phyloP scores from a whole-genome alignment of 2,888 invertebrate genomes.

The Helicoverpa assulta region DNA sequence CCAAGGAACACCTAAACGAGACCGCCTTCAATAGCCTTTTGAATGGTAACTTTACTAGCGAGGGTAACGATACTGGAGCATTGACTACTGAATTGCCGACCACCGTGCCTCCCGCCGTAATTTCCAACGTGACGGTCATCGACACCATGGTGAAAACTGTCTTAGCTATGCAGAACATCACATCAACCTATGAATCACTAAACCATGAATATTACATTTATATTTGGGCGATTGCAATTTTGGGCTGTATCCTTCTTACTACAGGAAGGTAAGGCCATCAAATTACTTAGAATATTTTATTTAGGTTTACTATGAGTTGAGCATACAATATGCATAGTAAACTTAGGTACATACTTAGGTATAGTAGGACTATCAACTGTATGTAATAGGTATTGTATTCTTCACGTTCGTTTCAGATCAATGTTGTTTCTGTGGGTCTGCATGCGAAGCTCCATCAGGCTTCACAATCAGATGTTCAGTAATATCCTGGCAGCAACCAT shows the following conservation, averaged over 20 bases:
- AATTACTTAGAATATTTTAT: background rate
- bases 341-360: no score
- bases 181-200: conserved; percentile 60
- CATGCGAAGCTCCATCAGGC: conserved; percentile 93
- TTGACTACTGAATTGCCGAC: conserved; percentile 50
- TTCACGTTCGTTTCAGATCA: conserved; percentile 87
- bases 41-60: conserved; percentile 29
- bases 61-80: conserved; percentile 48
- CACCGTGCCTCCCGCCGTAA: conserved; percentile 22
- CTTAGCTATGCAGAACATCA: conserved; percentile 72
- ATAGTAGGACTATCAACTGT: no score
- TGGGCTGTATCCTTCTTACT: conserved; percentile 91
- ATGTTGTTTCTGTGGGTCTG: conserved; percentile 93
- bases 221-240: conserved; percentile 91
- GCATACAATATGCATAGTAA: no score
- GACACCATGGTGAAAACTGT: conserved; percentile 76
- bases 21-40: conserved; percentile 15
- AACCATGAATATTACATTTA: conserved; percentile 85
- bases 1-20: conserved; percentile 27
- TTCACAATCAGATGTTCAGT: conserved; percentile 95
- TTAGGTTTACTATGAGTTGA: no score
- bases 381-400: no score
- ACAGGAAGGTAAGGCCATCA: conserved; percentile 81
- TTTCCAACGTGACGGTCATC: conserved; percentile 73
- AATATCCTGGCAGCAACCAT: conserved; percentile 94